phyloP scores from a whole-genome alignment of 2,888 invertebrate genomes.

The Hydraecia micacea region DNA sequence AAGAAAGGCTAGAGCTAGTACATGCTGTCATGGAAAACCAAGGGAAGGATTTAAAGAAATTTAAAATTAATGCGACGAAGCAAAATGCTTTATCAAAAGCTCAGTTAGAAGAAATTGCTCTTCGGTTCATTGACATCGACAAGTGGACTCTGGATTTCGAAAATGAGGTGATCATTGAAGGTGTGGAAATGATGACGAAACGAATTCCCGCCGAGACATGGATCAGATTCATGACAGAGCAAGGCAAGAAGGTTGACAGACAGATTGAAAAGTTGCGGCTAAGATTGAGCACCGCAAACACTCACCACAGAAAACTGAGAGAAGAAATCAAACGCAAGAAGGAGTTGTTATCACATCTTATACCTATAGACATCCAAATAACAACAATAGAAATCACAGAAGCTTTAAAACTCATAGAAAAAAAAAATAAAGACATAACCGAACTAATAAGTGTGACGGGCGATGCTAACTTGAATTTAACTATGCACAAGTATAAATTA shows the following conservation, averaged over 20 bases:
- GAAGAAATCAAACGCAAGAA: constrained; percentile 79
- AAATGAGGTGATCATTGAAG: constrained; percentile 86
- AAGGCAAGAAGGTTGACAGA: constrained; percentile 88
- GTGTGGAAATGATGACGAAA: constrained; percentile 90
- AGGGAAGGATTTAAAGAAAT: constrained; percentile 73
- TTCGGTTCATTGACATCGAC: constrained; percentile 85
- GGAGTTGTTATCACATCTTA: not conserved
- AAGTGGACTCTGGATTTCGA: constrained; percentile 87
- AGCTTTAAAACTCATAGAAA: constrained; percentile 86
- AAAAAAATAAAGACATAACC: constrained; percentile 85
- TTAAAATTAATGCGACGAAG: constrained; percentile 75
- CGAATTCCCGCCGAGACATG: constrained; percentile 91
- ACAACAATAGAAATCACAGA: constrained; percentile 90
- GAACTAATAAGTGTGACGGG: constrained; percentile 90
- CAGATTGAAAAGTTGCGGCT: constrained; percentile 90
- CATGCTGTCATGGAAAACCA: constrained; percentile 85
- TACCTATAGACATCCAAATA: constrained; percentile 91
- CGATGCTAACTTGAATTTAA: constrained; percentile 89
- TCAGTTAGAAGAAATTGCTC: constrained; percentile 89
- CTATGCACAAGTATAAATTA: constrained; percentile 89
- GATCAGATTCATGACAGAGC: constrained; percentile 90
- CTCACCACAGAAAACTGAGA: constrained; percentile 87
- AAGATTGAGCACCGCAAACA: constrained; percentile 88
- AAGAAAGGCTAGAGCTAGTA: constrained; percentile 87
- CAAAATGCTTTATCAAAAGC: constrained; percentile 83